Conservation (phyloP, 2,797 vertebrate genomes). For the Chelon labrosus region DNA sequence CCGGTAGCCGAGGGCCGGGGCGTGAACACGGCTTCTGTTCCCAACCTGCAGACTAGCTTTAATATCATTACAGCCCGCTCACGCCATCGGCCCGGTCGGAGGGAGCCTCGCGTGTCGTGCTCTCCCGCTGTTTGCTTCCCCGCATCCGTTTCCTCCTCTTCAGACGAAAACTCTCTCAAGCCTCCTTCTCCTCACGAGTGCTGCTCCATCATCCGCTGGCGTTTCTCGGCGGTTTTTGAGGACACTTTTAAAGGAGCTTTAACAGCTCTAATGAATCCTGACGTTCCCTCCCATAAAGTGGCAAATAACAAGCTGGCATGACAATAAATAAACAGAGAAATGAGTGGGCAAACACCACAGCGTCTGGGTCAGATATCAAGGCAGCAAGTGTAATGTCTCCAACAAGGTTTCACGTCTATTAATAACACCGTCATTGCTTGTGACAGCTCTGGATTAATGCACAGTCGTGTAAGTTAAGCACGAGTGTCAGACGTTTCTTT, state of each 20-base stretch:
- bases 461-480: slow-evolving; percentile 27
- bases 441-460: slow-evolving; percentile 55
- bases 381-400: slow-evolving; percentile 43
- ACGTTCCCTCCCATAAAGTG: slow-evolving; percentile 70
- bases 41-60: slow-evolving; percentile 69
- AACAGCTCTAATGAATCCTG: slow-evolving; percentile 67
- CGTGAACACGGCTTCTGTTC: slow-evolving; percentile 76
- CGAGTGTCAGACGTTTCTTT: slow-evolving; percentile 19
- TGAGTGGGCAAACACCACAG: slow-evolving; percentile 66
- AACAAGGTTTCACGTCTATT: slow-evolving; percentile 55
- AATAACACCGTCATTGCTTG: slow-evolving; percentile 45
- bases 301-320: slow-evolving; percentile 74
- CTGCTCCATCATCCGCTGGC: slow-evolving; percentile 39
- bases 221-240: slow-evolving; percentile 41
- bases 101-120: slow-evolving; percentile 29
- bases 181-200: slow-evolving; percentile 29
- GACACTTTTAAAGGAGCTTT: slow-evolving; percentile 51
- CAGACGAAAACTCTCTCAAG: slow-evolving; percentile 33
- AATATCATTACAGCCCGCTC: slow-evolving; percentile 60
- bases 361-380: slow-evolving; percentile 67
- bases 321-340: slow-evolving; percentile 76
- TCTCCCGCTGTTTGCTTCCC: slow-evolving; percentile 51
- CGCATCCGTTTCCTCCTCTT: slow-evolving; percentile 49
- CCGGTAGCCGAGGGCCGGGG: slow-evolving; percentile 23
- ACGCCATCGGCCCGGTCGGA: slow-evolving; percentile 51